Evolutionary conservation across 2,797 vertebrate species (phyloP).

Genomic region (Centroberyx gerrardi): DNA sequence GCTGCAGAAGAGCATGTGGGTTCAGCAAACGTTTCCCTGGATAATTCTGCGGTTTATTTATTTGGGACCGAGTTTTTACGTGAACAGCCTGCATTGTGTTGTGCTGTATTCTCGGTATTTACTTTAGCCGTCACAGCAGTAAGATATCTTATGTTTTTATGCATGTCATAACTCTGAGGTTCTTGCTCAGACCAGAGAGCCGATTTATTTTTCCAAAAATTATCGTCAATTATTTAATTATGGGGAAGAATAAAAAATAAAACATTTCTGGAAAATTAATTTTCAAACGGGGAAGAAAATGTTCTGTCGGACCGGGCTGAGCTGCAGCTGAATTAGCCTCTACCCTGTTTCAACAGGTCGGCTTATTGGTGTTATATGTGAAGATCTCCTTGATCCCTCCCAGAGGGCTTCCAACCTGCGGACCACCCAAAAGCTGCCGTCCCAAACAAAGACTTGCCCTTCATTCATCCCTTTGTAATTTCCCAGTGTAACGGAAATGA

Average conservation of each 20-base stretch:
- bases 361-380: slow-evolving; percentile 66
- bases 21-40: slow-evolving; percentile 45
- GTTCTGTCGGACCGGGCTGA: slow-evolving; percentile 46
- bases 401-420: slow-evolving; percentile 80
- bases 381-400: slow-evolving; percentile 79
- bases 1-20: slow-evolving; percentile 55
- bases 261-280: slow-evolving; percentile 57
- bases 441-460: slow-evolving; percentile 73
- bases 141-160: slow-evolving; percentile 13
- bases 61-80: slow-evolving; percentile 52
- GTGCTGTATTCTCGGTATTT: slow-evolving; percentile 46
- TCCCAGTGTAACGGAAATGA: slow-evolving; percentile 72
- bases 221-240: slow-evolving; percentile 57
- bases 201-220: slow-evolving; percentile 62
- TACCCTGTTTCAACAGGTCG: slow-evolving; percentile 74
- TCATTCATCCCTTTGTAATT: slow-evolving; percentile 80
- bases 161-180: slow-evolving; percentile 40
- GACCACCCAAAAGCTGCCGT: slow-evolving; percentile 82
- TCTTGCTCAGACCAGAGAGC: slow-evolving; percentile 43
- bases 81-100: slow-evolving; percentile 63
- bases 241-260: slow-evolving; percentile 45
- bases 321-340: slow-evolving; percentile 58
- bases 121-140: slow-evolving; percentile 25
- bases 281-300: slow-evolving; percentile 37
- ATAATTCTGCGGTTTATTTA: slow-evolving; percentile 52